A percentile compares a stretch with the other conserved stretches of the same genome.
Evolutionary conservation across 37 sponge, comb jelly and placozoan genomes (phyloP).

Genomic region (Dysidea cf. avara): DNA sequence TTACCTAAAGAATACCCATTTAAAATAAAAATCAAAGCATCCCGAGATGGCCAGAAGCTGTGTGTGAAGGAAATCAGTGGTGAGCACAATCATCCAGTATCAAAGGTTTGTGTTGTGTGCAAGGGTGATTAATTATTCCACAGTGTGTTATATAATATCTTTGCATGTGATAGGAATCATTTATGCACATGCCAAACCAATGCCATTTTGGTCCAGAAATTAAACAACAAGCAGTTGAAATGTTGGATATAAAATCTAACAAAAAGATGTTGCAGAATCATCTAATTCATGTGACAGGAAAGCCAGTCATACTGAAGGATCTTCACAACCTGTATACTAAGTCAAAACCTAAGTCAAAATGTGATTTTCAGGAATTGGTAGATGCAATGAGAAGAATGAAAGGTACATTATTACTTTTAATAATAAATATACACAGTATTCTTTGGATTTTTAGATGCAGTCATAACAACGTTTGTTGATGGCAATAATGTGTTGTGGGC

Average conservation of each 20-base stretch:
- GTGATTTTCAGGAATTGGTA: conserved; percentile 18
- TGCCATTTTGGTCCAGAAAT: background rate
- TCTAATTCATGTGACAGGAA: conserved; percentile 6
- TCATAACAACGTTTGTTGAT: conserved; percentile 10
- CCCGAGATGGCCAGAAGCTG: no score
- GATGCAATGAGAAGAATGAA: conserved; percentile 9
- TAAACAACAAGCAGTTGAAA: conserved; percentile 21
- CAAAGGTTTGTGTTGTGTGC: no score
- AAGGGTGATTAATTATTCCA: no score
- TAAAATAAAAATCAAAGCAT: no score
- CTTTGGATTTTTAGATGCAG: conserved; percentile 32
- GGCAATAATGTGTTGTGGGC: conserved; percentile 9
- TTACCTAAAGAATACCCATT: no score
- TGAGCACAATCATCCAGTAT: no score
- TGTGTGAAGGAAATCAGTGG: no score
- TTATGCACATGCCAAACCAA: conserved; percentile 19
- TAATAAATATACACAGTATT: no score
- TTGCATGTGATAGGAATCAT: conserved; percentile 24
- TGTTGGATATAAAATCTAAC: conserved; percentile 3
- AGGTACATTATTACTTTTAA: conserved; percentile 9
- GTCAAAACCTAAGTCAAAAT: background rate
- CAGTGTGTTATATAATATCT: no score
- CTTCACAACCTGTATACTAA: conserved; percentile 10
- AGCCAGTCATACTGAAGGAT: conserved; percentile 10
- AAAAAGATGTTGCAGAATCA: conserved; percentile 13